These are phyloP conservation scores for Scolopax mira DNA, from an alignment of 2,113 vertebrate genomes.

Conservation along the genomic window DNA sequence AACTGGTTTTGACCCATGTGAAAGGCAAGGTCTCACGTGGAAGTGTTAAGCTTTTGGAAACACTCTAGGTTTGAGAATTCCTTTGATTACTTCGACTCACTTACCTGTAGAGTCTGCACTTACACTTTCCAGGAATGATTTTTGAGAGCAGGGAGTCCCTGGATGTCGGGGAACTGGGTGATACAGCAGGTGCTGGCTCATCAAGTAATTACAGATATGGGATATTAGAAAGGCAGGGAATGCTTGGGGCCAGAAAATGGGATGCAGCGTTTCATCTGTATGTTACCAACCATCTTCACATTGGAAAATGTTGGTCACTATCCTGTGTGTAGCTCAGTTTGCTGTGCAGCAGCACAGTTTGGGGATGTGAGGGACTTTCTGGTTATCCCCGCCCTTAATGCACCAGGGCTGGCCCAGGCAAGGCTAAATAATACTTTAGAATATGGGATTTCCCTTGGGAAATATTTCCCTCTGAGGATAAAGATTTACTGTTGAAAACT, in stretches of 20 bases:
- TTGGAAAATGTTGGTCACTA: background rate
- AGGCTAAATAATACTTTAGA: background rate
- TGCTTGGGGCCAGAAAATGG: background rate
- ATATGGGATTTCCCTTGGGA: background rate
- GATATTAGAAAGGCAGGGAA: background rate
- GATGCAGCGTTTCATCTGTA: background rate
- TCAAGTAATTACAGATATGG: background rate
- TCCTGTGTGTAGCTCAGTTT: background rate
- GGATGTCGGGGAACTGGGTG: background rate
- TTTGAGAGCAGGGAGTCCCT: background rate
- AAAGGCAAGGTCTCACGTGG: background rate
- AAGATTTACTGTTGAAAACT: background rate
- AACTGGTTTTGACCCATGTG: background rate
- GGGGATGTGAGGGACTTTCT: background rate
- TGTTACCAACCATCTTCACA: accelerated
- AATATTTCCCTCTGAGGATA: background rate
- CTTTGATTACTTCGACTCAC: background rate
- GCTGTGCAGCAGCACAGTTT: background rate
- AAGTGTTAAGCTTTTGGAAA: background rate
- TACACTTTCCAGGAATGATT: background rate
- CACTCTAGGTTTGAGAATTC: background rate
- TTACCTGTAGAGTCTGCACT: background rate
- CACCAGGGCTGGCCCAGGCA: background rate
- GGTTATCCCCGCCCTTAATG: background rate
- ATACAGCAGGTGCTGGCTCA: background rate